Percentiles rank a stretch among this genome's conserved stretches.
phyloP scores from a whole-genome alignment of 2,113 vertebrate species.

The Sturnira hondurensis region DNA sequence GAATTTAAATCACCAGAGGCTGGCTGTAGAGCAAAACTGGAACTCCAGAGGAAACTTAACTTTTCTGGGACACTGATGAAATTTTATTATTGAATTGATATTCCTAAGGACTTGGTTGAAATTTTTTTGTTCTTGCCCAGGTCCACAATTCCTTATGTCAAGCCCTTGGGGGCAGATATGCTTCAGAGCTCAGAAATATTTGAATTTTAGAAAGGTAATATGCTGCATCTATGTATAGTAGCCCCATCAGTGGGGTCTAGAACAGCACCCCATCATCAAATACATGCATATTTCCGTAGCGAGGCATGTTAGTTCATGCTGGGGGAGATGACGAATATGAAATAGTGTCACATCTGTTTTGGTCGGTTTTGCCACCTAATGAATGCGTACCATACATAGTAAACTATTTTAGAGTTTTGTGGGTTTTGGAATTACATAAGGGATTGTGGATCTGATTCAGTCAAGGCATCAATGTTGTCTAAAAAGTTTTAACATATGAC shows the following conservation, averaged over 20 bases:
- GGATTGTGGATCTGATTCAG: slow-evolving; percentile 32
- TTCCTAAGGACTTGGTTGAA: slow-evolving; percentile 32
- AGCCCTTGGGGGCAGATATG: slow-evolving; percentile 13
- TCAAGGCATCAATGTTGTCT: neutral
- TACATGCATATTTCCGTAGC: neutral
- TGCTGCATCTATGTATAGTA: neutral
- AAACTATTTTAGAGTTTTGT: neutral
- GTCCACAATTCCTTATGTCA: slow-evolving; percentile 46
- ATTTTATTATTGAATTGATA: neutral
- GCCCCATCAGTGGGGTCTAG: neutral
- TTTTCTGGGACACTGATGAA: neutral
- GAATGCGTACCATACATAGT: neutral
- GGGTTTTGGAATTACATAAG: neutral
- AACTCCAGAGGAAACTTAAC: neutral
- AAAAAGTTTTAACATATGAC: neutral
- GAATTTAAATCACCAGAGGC: neutral
- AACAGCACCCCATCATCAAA: neutral
- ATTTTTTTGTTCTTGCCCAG: slow-evolving; percentile 38
- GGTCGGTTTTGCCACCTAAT: neutral
- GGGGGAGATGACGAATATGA: neutral
- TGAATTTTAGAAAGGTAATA: slow-evolving; percentile 46
- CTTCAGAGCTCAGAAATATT: slow-evolving; percentile 41
- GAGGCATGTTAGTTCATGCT: neutral
- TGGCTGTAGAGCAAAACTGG: neutral
- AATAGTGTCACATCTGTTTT: neutral